A percentile compares a stretch with the other conserved stretches of the same genome.
phyloP scores from a whole-genome alignment of 2,113 vertebrate species.

The Orientallactaga bullata region DNA sequence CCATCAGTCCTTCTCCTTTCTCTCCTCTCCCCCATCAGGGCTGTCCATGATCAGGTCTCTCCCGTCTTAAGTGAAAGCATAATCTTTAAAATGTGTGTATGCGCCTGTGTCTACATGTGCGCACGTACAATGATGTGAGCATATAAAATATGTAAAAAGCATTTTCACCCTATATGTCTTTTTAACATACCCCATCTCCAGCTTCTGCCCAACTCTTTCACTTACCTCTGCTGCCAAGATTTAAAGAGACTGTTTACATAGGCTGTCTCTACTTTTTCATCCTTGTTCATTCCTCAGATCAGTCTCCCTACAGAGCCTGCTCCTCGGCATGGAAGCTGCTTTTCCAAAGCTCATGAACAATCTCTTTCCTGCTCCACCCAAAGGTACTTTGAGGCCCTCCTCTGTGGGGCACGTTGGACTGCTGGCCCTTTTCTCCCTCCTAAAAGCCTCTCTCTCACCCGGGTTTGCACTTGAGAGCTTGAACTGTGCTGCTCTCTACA shows the following conservation, averaged over 20 bases:
- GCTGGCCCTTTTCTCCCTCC: no score
- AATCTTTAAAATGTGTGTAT: neutral
- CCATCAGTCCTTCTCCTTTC: neutral
- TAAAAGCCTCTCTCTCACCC: neutral
- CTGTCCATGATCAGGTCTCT: neutral
- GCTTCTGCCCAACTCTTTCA: neutral
- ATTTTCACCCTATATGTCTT: neutral
- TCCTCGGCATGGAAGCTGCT: neutral
- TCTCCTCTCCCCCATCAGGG: neutral
- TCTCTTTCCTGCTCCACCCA: neutral
- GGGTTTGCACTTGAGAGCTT: neutral
- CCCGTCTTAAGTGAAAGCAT: constrained; percentile 2
- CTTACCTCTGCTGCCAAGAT: neutral
- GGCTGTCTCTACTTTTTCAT: neutral
- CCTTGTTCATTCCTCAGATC: neutral
- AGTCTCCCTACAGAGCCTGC: neutral
- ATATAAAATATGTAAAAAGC: neutral
- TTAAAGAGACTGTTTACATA: neutral
- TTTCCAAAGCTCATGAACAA: neutral
- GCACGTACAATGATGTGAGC: neutral
- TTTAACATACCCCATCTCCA: neutral
- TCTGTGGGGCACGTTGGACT: no score
- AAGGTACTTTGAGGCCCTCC: neutral
- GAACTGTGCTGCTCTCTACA: neutral
- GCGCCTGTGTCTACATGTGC: neutral